Base-by-base conservation (phyloP, 2,113 vertebrate species). In the Chaenocephalus aceratus region DNA sequence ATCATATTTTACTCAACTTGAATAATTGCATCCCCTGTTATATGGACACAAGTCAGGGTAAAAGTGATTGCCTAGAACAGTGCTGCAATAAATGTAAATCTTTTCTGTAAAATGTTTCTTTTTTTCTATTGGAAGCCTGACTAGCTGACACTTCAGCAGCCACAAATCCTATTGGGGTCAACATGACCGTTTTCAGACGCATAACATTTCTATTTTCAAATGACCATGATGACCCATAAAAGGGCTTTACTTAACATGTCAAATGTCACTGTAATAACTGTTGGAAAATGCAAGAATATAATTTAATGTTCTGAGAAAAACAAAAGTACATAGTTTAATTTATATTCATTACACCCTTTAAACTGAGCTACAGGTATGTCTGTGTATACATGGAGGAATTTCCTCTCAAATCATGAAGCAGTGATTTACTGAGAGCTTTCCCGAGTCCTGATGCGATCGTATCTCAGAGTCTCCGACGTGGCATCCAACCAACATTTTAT, bases 1-100 rank as follows among this genome's bases (percentile, higher is more conserved):
- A 41, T 61, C 48, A 62, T 65, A 67, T 60, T 86, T 77, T 52
- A 79, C 61, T 68, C 30, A 61, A 34, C 61, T 41, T 78, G n/a
- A 68, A 80, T 58, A 59, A 77, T 79, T 67, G 51, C 49, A 58
- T 62, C 51, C 51, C 54, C 54, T 53, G 75, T 56, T 74, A 11
- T 62, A 79, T 70, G 57, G 67, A 82, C 76, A 73, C 26, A 56
- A 74, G 53, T 56, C 59, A 34, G 49, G 34, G 34, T 70, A n/a
- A 70, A 41, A 66, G 60, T 66, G 58, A 70, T 49, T 51, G 46
- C 13, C 54, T 56, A 34, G 30, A 80, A 51, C 49, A 49, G 46
- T 41, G 30, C 64, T 57, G 26, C 44, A 52, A 16, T 75, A 66
- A 62, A 54, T 61, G 21, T 44, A 46, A 74, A 13, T 53, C 13